A percentile compares a stretch with the other conserved stretches of the same genome.
Conservation (phyloP, 2,113 vertebrate species). For the Anoplopoma fimbria region DNA sequence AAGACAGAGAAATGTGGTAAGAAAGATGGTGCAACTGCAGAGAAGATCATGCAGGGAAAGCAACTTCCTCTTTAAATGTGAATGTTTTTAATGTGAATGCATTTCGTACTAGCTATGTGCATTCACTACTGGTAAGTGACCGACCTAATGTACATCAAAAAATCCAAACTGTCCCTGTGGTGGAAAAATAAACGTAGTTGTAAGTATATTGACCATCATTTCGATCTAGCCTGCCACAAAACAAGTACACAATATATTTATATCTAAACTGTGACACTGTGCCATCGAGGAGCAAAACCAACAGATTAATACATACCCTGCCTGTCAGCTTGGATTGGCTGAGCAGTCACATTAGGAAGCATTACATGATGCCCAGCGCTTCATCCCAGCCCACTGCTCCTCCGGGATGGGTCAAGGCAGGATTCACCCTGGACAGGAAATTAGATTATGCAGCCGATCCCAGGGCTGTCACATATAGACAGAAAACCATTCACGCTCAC, state of each 20-base stretch:
- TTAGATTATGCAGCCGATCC: too few species aligned
- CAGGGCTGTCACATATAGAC: too few species aligned
- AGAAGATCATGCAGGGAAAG: background rate
- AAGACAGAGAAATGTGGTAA: slow-evolving; percentile 1
- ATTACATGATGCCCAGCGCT: too few species aligned
- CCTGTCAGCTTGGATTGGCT: too few species aligned
- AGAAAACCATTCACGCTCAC: too few species aligned
- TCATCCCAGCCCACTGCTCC: too few species aligned
- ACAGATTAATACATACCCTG: too few species aligned
- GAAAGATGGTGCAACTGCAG: background rate
- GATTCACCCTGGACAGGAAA: too few species aligned
- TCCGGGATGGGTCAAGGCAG: too few species aligned
- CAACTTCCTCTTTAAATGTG: background rate
- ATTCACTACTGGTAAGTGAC: background rate
- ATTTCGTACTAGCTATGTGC: background rate
- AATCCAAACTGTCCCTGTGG: background rate
- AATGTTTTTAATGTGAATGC: background rate
- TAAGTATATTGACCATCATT: background rate
- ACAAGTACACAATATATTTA: background rate
- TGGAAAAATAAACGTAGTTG: background rate
- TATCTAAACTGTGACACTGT: background rate
- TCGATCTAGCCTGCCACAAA: too few species aligned
- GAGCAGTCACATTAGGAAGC: too few species aligned
- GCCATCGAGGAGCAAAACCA: too few species aligned
- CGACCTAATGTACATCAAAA: background rate